phyloP scores from a whole-genome alignment of 2,113 vertebrate species.

The Pimephales promelas region DNA sequence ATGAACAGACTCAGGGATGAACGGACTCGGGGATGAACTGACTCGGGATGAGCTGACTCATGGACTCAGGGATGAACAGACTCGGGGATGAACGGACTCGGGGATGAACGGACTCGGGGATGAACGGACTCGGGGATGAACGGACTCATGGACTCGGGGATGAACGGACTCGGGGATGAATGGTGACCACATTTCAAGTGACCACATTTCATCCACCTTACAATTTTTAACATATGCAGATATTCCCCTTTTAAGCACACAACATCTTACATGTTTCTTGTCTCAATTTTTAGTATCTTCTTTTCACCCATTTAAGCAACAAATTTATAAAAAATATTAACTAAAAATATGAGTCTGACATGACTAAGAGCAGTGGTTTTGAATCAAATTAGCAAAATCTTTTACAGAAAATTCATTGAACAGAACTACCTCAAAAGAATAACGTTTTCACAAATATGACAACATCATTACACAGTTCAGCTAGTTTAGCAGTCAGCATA shows the following conservation, averaged over 20 bases:
- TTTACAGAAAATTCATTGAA: not conserved
- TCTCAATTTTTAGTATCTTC: not conserved
- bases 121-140: too few species aligned
- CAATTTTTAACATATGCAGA: not conserved
- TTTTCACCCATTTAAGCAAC: not conserved
- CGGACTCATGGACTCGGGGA: too few species aligned
- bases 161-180: too few species aligned
- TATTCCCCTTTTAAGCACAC: not conserved
- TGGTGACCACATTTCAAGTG: too few species aligned
- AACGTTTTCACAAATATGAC: not conserved
- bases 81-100: too few species aligned
- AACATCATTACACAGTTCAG: not conserved
- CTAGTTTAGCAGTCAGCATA: not conserved
- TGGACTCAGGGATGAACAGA: too few species aligned
- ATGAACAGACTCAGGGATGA: too few species aligned
- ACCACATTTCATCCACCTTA: not conserved
- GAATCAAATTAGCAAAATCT: not conserved
- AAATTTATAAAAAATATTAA: too few species aligned
- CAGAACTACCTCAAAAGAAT: not conserved
- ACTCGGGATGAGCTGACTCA: too few species aligned
- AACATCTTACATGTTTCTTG: not conserved
- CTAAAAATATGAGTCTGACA: not conserved
- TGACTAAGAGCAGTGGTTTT: not conserved
- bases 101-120: too few species aligned
- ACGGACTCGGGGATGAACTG: too few species aligned